Conservation (phyloP, 2,797 vertebrate genomes). For the Ibycter americanus region DNA sequence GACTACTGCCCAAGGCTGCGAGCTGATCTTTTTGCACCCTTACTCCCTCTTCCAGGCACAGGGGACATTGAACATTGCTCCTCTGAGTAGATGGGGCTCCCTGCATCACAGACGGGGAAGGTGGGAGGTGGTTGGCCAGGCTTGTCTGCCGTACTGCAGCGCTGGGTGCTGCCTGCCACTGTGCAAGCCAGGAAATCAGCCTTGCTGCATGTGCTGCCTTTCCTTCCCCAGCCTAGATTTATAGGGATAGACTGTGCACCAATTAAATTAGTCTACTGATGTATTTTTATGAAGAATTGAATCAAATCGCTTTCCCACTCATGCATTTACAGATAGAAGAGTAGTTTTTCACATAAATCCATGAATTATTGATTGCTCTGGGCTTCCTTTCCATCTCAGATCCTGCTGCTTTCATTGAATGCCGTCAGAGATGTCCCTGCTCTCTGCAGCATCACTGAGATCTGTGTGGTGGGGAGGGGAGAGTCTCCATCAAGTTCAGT, state of each 20-base stretch:
- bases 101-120: rapidly evolving
- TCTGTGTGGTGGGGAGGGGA: rapidly evolving
- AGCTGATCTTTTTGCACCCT: background rate
- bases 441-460: background rate
- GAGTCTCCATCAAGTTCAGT: background rate
- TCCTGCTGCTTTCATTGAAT: background rate
- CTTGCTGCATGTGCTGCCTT: background rate
- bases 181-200: background rate
- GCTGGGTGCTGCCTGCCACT: background rate
- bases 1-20: background rate
- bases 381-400: background rate
- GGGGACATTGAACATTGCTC: rapidly evolving
- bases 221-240: background rate
- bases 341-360: background rate
- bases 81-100: background rate
- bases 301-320: background rate
- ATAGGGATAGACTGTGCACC: rapidly evolving
- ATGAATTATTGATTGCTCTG: background rate
- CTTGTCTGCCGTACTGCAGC: background rate
- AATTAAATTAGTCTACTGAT: background rate
- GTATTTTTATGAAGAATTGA: background rate
- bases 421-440: background rate
- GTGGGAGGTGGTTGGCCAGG: background rate
- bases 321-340: background rate
- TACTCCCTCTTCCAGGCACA: background rate